Conservation (phyloP, 30 jellyfish, hydroid and myxozoan species). For the Pseudorhiza aurosa region DNA sequence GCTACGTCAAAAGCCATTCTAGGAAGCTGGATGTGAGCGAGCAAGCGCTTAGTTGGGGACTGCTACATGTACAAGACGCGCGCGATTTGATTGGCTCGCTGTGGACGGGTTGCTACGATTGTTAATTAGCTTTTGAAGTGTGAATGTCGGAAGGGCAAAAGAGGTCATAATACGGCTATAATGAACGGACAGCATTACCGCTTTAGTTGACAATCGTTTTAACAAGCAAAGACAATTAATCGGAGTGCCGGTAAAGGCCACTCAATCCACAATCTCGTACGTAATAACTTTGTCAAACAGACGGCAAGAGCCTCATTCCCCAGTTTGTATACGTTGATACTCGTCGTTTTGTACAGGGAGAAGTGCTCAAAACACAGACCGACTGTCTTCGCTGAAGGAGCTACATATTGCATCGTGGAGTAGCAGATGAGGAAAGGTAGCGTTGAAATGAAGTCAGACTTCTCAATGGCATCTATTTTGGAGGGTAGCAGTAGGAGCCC, state of each 20-base stretch:
- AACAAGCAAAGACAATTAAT: conserved; percentile 66
- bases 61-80: conserved; percentile 38
- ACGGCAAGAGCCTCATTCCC: conserved; percentile 62
- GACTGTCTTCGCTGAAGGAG: conserved; percentile 4
- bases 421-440: conserved; percentile 75
- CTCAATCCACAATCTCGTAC: conserved; percentile 48
- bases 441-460: conserved; percentile 95
- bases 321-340: conserved; percentile 53
- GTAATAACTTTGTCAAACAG: conserved; percentile 69
- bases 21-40: conserved; percentile 6
- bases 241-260: conserved; percentile 69
- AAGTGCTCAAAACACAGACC: conserved; percentile 15
- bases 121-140: conserved; percentile 80
- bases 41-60: conserved; percentile 17
- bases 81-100: conserved; percentile 60
- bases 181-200: conserved; percentile 78
- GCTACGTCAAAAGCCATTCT: conserved; percentile 44
- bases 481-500: conserved; percentile 77
- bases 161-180: conserved; percentile 72
- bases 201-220: conserved; percentile 66
- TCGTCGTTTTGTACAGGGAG: conserved; percentile 60
- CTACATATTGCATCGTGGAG: conserved; percentile 15
- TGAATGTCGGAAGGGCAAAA: conserved; percentile 83
- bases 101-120: conserved; percentile 71
- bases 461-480: conserved; percentile 96